phyloP scores from a whole-genome alignment of 2,797 vertebrate genomes.

The Hypotaenidia okinawae region DNA sequence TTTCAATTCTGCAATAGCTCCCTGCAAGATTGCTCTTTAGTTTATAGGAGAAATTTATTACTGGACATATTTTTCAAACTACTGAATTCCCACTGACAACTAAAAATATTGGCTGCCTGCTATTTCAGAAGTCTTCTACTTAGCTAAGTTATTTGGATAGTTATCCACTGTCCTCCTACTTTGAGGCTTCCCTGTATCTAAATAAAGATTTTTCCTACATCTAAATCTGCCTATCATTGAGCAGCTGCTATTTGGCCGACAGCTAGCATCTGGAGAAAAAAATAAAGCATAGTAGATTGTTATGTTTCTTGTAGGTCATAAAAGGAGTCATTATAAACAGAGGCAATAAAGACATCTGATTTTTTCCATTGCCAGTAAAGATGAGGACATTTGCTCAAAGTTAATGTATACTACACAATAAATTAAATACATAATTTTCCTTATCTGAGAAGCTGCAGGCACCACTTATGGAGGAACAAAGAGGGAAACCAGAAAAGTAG shows the following conservation, averaged over 20 bases:
- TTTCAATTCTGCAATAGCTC: neutral
- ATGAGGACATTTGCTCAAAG: neutral
- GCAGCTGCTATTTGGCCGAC: neutral
- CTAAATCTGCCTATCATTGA: neutral
- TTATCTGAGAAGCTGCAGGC: neutral
- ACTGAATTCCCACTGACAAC: neutral
- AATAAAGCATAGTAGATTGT: neutral
- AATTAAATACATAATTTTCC: neutral
- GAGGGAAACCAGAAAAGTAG: neutral
- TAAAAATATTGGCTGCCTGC: neutral
- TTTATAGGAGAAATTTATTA: slow-evolving; percentile 28
- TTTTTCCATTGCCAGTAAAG: neutral
- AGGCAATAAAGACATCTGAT: neutral
- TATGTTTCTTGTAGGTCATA: neutral
- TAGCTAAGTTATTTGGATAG: neutral
- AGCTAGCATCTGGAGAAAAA: neutral
- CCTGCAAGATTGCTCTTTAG: neutral
- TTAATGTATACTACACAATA: neutral
- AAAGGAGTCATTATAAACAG: neutral
- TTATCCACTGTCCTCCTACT: slow-evolving; percentile 19
- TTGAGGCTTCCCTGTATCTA: neutral
- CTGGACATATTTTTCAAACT: slow-evolving; percentile 25
- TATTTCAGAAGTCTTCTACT: slow-evolving; percentile 25
- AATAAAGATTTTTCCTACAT: slow-evolving; percentile 14
- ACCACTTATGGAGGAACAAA: neutral